These are phyloP conservation scores for Tetraneura akinire DNA, from an alignment of 1,140 invertebrate genomes.

Conservation along the genomic window DNA sequence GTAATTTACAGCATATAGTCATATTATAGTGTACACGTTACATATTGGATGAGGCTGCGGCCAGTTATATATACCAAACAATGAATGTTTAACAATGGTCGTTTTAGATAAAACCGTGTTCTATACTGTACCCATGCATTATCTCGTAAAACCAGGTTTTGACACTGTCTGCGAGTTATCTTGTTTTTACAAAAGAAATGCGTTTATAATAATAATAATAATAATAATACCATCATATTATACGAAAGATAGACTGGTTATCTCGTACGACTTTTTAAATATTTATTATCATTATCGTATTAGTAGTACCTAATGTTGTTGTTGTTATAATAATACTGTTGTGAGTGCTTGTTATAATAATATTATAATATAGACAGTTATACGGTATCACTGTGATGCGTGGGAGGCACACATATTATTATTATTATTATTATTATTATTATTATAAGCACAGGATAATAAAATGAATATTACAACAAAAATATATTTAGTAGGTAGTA, in stretches of 20 bases:
- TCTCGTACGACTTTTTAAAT: not conserved
- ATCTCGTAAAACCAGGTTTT: conserved; percentile 40
- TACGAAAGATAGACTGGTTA: conserved; percentile 22
- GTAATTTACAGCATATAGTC: conserved; percentile 48
- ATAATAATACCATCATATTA: not conserved
- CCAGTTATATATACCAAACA: conserved; percentile 49
- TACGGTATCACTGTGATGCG: not conserved
- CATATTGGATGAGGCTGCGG: conserved; percentile 48
- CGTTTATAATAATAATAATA: conserved; percentile 24
- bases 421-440: too few species aligned
- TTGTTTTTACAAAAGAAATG: conserved; percentile 17
- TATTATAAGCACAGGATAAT: too few species aligned
- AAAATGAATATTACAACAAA: conserved; percentile 6
- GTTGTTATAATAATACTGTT: too few species aligned
- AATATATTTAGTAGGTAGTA: too few species aligned
- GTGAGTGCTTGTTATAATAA: conserved; percentile 6
- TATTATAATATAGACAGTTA: conserved; percentile 36
- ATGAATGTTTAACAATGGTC: conserved; percentile 50
- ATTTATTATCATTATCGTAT: conserved; percentile 29
- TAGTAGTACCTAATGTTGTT: not conserved
- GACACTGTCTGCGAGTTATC: conserved; percentile 38
- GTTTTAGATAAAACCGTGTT: conserved; percentile 41
- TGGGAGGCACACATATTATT: conserved; percentile 15
- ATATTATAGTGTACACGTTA: conserved; percentile 1
- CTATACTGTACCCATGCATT: conserved; percentile 15